These are phyloP conservation scores for Lutraria rhynchaena DNA, from an alignment of 1,140 invertebrate genomes.

Conservation along the genomic window DNA sequence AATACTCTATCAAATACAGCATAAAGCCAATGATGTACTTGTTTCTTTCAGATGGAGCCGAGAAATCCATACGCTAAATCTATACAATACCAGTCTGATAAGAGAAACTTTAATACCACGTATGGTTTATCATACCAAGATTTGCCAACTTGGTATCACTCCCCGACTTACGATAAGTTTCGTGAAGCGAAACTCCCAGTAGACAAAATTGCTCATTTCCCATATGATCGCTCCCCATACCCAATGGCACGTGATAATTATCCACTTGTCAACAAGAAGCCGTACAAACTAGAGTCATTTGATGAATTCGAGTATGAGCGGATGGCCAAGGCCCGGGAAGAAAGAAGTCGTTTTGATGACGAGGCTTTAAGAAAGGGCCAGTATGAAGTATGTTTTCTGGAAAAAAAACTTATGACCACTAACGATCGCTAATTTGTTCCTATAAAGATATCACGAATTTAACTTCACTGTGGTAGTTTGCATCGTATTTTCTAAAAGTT, in stretches of 20 bases:
- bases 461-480: no score
- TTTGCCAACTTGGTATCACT: conserved; percentile 19
- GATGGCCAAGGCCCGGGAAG: background rate
- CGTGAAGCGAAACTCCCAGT: background rate
- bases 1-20: no score
- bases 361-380: background rate
- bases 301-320: background rate
- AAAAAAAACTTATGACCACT: no score
- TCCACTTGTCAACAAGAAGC: background rate
- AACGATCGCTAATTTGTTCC: no score
- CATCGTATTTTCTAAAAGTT: no score
- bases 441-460: no score
- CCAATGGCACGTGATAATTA: conserved; percentile 5
- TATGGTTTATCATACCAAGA: conserved; percentile 23
- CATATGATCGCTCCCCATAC: conserved; percentile 24
- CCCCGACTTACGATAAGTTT: background rate
- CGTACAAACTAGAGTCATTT: conserved; percentile 9
- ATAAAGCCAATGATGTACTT: no score
- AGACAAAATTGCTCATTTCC: background rate
- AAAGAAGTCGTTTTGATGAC: conserved; percentile 20
- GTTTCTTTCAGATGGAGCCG: conserved; percentile 2
- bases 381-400: no score
- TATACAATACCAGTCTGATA: background rate
- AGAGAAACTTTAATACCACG: conserved; percentile 14
- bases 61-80: background rate